Conservation (phyloP, 2,888 invertebrate species). For the Torymus tubicola region DNA sequence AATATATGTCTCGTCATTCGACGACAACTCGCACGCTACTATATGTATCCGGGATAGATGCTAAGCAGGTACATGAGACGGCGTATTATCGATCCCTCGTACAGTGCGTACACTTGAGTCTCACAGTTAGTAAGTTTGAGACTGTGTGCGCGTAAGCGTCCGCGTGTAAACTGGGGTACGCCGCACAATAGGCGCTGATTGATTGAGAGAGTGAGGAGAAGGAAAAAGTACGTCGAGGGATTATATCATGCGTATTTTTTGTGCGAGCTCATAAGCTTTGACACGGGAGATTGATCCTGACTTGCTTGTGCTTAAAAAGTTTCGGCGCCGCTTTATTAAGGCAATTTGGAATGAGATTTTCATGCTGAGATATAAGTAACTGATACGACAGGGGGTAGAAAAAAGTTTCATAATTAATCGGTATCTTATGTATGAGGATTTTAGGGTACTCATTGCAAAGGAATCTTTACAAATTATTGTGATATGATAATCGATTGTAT, state of each 20-base stretch:
- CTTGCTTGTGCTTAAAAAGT: slow-evolving; percentile 24
- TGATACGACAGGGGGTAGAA: slow-evolving; percentile 5
- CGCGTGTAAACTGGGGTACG: slow-evolving; percentile 32
- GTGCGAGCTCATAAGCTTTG: slow-evolving; percentile 15
- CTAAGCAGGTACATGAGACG: slow-evolving; percentile 64
- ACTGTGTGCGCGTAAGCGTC: neutral
- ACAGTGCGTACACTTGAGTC: slow-evolving; percentile 18
- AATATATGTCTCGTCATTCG: slow-evolving; percentile 69
- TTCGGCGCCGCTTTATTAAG: slow-evolving; percentile 2
- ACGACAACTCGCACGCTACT: slow-evolving; percentile 65
- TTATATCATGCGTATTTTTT: slow-evolving; percentile 30
- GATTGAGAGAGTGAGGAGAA: slow-evolving; percentile 19
- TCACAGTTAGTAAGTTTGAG: slow-evolving; percentile 29
- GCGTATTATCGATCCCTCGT: slow-evolving; percentile 35
- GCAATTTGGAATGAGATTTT: slow-evolving; percentile 22
- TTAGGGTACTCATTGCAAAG: neutral
- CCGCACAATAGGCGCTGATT: slow-evolving; percentile 41
- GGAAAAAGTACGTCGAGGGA: slow-evolving; percentile 5
- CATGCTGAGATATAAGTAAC: neutral
- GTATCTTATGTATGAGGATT: slow-evolving; percentile 22
- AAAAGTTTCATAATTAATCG: slow-evolving; percentile 44
- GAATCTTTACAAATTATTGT: slow-evolving; percentile 42
- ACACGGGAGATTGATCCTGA: slow-evolving; percentile 49
- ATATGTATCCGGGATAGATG: slow-evolving; percentile 59
- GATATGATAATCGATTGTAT: slow-evolving; percentile 26